A percentile compares a stretch with the other conserved stretches of the same genome.
These are phyloP conservation scores for Sebastes itinus DNA, from an alignment of 2,797 vertebrate genomes.

Conservation along the genomic window DNA sequence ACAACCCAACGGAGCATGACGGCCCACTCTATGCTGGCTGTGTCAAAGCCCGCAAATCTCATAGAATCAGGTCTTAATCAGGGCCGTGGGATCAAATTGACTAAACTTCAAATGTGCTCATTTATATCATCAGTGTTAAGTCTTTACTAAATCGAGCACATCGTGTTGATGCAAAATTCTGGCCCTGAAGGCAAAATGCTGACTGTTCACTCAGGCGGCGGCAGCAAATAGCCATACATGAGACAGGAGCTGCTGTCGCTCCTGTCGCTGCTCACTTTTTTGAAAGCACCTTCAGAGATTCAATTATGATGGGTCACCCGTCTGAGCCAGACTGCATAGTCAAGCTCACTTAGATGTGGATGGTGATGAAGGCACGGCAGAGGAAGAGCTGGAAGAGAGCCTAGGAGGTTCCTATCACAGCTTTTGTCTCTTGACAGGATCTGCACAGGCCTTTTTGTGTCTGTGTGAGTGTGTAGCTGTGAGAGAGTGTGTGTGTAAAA, in stretches of 20 bases:
- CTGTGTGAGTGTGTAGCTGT: background rate
- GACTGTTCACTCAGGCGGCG: background rate
- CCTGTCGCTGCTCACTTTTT: background rate
- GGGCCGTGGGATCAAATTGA: background rate
- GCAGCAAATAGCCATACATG: background rate
- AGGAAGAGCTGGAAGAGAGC: conserved; percentile 33
- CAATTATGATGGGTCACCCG: conserved; percentile 13
- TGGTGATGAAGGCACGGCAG: conserved; percentile 18
- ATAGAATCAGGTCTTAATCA: background rate
- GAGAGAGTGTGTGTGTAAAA: background rate
- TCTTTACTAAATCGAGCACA: background rate
- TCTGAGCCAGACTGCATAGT: conserved; percentile 9
- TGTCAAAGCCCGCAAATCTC: background rate
- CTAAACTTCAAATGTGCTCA: background rate
- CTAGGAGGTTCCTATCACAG: conserved; percentile 1
- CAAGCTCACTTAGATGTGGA: conserved; percentile 23
- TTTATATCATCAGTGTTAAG: background rate
- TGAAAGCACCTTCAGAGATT: conserved; percentile 13
- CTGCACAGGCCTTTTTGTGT: conserved; percentile 1
- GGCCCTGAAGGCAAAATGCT: background rate
- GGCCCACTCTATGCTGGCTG: background rate
- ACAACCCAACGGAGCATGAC: background rate
- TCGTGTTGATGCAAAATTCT: background rate
- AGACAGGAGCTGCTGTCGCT: background rate
- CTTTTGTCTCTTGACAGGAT: conserved; percentile 32